phyloP scores from a whole-genome alignment of 2,113 vertebrate genomes.

The Paralichthys olivaceus region DNA sequence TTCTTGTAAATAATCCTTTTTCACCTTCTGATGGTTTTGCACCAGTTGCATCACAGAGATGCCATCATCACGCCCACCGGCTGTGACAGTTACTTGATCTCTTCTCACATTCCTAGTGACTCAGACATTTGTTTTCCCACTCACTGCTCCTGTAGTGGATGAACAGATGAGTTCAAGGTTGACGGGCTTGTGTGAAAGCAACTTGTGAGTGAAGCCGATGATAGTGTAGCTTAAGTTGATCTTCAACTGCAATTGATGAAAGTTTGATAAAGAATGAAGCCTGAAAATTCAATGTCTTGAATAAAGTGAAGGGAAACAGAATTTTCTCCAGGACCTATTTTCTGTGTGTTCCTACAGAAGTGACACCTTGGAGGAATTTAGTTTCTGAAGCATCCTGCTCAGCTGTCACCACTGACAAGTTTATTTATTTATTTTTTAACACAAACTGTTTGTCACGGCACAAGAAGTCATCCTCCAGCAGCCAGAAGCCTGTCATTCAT shows the following conservation, averaged over 20 bases:
- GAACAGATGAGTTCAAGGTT: too few relatives aligned
- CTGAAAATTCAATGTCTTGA: too few relatives aligned
- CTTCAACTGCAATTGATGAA: too few relatives aligned
- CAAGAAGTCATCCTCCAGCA: constrained; percentile 48
- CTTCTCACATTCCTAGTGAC: background rate
- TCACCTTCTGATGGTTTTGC: background rate
- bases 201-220: background rate
- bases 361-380: constrained; percentile 38
- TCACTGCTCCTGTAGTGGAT: background rate
- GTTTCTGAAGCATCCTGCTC: constrained; percentile 25
- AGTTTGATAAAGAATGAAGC: too few relatives aligned
- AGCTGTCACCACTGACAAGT: constrained; percentile 38
- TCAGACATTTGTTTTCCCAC: background rate
- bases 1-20: background rate
- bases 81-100: background rate
- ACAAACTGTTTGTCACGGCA: constrained; percentile 49
- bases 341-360: constrained; percentile 35
- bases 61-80: background rate
- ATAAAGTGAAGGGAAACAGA: background rate
- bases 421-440: constrained; percentile 69
- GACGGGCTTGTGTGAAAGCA: background rate
- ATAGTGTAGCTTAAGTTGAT: background rate
- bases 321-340: background rate
- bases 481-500: constrained; percentile 61
- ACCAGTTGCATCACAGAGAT: background rate